Percentiles rank a stretch among this genome's conserved stretches.
Evolutionary conservation across 2,797 vertebrate species (phyloP).

Genomic region (Cyclura pinguis): DNA sequence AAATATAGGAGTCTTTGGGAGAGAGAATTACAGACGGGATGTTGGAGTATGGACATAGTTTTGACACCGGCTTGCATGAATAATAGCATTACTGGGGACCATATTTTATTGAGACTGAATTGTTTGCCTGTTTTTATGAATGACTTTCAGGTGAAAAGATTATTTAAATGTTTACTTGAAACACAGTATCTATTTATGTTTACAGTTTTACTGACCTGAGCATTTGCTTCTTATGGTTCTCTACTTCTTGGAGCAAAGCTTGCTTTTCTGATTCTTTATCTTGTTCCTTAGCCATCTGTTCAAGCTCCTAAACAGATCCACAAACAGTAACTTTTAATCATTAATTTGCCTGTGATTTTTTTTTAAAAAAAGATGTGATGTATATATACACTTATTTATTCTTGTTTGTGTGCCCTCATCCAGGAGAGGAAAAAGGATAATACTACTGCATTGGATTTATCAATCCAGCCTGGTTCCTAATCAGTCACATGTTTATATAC

Average conservation of each 20-base stretch:
- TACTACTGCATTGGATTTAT: neutral
- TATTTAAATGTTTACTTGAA: neutral
- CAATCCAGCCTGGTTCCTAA: neutral
- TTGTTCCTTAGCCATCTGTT: slow-evolving; percentile 93
- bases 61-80: neutral
- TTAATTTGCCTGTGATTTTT: neutral
- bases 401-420: neutral
- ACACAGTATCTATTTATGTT: neutral
- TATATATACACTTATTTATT: neutral
- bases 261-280: slow-evolving; percentile 95
- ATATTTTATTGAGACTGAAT: neutral
- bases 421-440: neutral
- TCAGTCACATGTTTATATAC: neutral
- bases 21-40: neutral
- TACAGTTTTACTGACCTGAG: slow-evolving; percentile 84
- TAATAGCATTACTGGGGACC: neutral
- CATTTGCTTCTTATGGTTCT: slow-evolving; percentile 95
- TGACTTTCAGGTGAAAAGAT: neutral
- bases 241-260: slow-evolving; percentile 85
- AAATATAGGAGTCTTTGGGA: neutral
- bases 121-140: neutral
- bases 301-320: slow-evolving; percentile 86
- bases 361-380: no score
- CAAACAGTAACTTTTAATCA: neutral
- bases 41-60: neutral